Evolutionary conservation across 1,140 invertebrate species (phyloP), one percentile per base, ranked within the genome.

Genomic region (Arion vulgaris): DNA sequence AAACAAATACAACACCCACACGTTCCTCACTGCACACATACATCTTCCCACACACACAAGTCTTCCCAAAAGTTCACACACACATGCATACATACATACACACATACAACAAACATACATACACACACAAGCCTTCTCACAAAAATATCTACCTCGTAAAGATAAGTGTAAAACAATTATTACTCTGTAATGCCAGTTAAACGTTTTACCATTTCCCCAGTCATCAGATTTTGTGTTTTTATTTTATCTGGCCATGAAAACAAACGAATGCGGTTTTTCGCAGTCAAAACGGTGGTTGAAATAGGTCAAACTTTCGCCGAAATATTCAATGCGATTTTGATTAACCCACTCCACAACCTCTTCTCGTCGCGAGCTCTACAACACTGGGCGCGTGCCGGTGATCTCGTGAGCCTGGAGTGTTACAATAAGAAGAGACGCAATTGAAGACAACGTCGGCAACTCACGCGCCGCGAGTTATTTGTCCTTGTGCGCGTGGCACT

Each of bases 241-340:
- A n/a, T 19, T 39, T 72, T 72, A 15, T 72, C 28, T 72, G 39
- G 1, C 23, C 5, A 19, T 26, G 1, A 72, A 72, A 72, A 45
- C 36, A 45, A 51, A 75, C 28, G 41, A 75, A 75, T 51, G 73
- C 45, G 73, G 73, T 75, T 75, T 73, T 51, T 45, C 73, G 45
- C 73, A 75, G 73, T 75, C 73, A 51, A 75, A 51, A 49, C 45
- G 73, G 73, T 51, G 73, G 73, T 75, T 75, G 53, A 75, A 75
- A 13, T 49, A 51, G 28, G 39, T n/a, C 73, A 75, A 17, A 75
- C 26, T 75, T 75, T 49, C 28, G 41, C 39, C 73, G n/a, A 51
- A 75, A 45, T 51, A 53, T 39, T 75, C 45, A 75, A 75, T 75
- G 32, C 41, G 73, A n/a, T 75, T 75, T 75, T 75, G 73, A 75